These are phyloP conservation scores for Ooceraea biroi DNA, from an alignment of 1,140 invertebrate species.

Conservation along the genomic window DNA sequence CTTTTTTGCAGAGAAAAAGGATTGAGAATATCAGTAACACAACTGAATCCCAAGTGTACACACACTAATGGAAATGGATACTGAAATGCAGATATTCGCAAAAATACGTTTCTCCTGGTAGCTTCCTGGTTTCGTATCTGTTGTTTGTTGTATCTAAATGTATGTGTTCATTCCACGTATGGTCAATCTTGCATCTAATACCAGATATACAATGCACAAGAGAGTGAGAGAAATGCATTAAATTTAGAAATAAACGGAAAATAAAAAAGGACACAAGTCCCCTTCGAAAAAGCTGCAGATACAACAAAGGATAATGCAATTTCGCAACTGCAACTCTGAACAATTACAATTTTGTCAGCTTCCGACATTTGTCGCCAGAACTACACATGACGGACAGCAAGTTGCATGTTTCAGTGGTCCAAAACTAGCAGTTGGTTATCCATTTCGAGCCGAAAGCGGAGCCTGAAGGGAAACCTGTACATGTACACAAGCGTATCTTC, in stretches of 20 bases:
- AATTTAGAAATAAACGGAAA: not conserved
- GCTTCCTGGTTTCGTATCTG: not conserved
- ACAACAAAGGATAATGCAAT: too few relatives aligned
- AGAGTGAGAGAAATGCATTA: not conserved
- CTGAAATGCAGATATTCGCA: conserved; percentile 33
- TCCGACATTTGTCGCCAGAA: not conserved
- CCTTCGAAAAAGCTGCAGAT: not conserved
- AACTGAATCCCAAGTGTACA: conserved; percentile 40
- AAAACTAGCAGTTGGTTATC: not conserved
- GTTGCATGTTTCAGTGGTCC: not conserved
- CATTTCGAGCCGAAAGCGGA: not conserved
- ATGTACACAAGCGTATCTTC: not conserved
- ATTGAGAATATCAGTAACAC: conserved; percentile 23
- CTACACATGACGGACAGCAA: not conserved
- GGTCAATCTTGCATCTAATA: not conserved
- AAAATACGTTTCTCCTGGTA: conserved; percentile 41
- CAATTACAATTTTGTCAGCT: too few relatives aligned
- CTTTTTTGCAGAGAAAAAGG: conserved; percentile 35
- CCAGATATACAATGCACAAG: not conserved
- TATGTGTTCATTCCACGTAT: too few relatives aligned
- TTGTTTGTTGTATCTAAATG: too few relatives aligned
- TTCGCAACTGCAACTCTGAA: too few relatives aligned
- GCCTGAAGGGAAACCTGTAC: not conserved
- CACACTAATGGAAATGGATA: conserved; percentile 36
- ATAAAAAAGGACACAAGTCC: not conserved